phyloP scores from a whole-genome alignment of 2,113 vertebrate genomes.

The Scomber colias region DNA sequence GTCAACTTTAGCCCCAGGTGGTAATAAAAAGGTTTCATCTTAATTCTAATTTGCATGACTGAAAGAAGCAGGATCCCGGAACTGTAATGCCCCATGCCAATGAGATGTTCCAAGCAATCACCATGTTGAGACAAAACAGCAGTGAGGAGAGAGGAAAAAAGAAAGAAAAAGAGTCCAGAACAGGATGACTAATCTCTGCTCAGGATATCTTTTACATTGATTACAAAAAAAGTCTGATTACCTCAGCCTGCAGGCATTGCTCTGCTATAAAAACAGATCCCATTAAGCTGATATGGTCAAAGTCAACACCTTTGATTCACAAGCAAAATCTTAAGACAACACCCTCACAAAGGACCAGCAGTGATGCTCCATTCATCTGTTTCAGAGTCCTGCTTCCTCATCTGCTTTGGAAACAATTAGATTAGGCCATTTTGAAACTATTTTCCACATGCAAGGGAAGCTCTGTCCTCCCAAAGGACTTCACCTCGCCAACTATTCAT shows the following conservation, averaged over 20 bases:
- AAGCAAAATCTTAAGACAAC: neutral
- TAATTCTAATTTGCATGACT: neutral
- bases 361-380: neutral
- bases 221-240: neutral
- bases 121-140: neutral
- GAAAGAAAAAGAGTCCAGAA: neutral
- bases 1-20: neutral
- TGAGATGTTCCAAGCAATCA: neutral
- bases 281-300: too few relatives aligned
- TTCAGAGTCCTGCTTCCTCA: neutral
- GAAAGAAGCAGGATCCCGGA: neutral
- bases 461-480: constrained; percentile 10
- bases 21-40: neutral
- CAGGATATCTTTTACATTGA: neutral
- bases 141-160: neutral
- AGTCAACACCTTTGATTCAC: too few relatives aligned
- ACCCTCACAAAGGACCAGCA: neutral
- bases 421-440: neutral
- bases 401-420: constrained; percentile 46
- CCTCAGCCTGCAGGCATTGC: too few relatives aligned
- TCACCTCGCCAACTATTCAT: constrained; percentile 48
- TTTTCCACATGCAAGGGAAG: constrained; percentile 51
- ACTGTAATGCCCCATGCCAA: neutral
- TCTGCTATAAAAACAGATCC: neutral
- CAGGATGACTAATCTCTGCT: too few relatives aligned